These are phyloP conservation scores for Ernsta delagoae DNA, from an alignment of 2,888 invertebrate species.

Conservation along the genomic window DNA sequence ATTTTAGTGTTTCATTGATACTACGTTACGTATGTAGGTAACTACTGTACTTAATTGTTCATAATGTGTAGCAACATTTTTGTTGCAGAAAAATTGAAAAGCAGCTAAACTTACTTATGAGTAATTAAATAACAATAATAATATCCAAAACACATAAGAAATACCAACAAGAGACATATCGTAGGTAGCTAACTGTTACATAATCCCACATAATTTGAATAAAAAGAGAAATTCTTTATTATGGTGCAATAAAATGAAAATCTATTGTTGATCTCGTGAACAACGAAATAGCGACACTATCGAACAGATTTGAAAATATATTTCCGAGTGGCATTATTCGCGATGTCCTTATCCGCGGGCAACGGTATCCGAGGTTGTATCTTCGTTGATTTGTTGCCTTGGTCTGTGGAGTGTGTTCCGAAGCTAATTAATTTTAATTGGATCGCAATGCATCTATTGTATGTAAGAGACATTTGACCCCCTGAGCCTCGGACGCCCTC, in stretches of 20 bases:
- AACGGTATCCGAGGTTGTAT: conserved; percentile 69
- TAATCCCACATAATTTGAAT: too few relatives aligned
- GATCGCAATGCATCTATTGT: conserved; percentile 61
- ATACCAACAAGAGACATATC: too few relatives aligned
- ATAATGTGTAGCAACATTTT: too few relatives aligned
- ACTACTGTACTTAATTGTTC: too few relatives aligned
- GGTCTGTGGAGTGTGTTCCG: conserved; percentile 73
- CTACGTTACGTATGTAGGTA: too few relatives aligned
- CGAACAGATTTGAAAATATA: conserved; percentile 48
- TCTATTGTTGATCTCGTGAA: background rate
- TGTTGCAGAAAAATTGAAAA: too few relatives aligned
- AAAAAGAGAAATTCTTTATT: too few relatives aligned
- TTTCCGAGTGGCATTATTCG: conserved; percentile 49
- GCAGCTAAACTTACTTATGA: too few relatives aligned
- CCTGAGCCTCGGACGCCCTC: conserved; percentile 54
- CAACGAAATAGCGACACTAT: conserved; percentile 50
- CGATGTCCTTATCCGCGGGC: conserved; percentile 63
- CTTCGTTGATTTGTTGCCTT: conserved; percentile 78
- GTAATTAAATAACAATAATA: too few relatives aligned
- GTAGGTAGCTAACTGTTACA: too few relatives aligned
- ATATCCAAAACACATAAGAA: too few relatives aligned
- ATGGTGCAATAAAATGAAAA: background rate
- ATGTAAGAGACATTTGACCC: conserved; percentile 61
- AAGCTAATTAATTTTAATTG: conserved; percentile 83
- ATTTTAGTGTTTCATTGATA: too few relatives aligned